Conservation (phyloP, 2,888 invertebrate species). For the Drosophila mayaguana region DNA sequence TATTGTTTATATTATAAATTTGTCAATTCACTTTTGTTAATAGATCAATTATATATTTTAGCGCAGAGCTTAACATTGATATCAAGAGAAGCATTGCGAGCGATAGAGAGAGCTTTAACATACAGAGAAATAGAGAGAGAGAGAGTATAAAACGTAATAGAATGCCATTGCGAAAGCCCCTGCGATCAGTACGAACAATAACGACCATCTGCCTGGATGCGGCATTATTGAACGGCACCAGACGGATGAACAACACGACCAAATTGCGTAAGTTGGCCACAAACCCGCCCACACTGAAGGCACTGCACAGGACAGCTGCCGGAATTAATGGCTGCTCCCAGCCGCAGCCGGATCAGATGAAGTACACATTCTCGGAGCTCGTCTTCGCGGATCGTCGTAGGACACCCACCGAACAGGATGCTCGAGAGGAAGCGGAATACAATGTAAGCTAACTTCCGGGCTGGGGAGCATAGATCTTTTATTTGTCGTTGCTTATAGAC, state of each 20-base stretch:
- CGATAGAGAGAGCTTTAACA: background rate
- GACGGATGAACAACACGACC: conserved; percentile 26
- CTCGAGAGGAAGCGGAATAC: conserved; percentile 41
- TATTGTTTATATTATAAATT: conserved; percentile 26
- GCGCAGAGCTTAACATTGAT: background rate
- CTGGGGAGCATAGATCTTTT: background rate
- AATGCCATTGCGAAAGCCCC: conserved; percentile 42
- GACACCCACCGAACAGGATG: background rate
- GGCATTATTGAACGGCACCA: background rate
- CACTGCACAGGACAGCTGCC: background rate
- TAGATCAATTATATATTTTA: background rate
- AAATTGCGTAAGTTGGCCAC: background rate
- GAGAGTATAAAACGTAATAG: conserved; percentile 10
- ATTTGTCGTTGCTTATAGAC: conserved; percentile 85
- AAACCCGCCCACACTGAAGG: conserved; percentile 6
- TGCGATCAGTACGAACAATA: conserved; percentile 42
- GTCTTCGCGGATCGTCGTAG: conserved; percentile 43
- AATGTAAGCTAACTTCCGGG: conserved; percentile 43
- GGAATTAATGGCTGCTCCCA: conserved; percentile 3
- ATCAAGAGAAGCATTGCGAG: background rate
- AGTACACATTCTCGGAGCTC: conserved; percentile 42
- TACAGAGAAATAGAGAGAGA: background rate
- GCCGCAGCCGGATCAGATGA: conserved; percentile 6
- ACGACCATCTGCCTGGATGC: conserved; percentile 28
- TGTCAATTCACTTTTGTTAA: conserved; percentile 14